These are phyloP conservation scores for Endotricha flammealis DNA, from an alignment of 2,888 invertebrate species.

Conservation along the genomic window DNA sequence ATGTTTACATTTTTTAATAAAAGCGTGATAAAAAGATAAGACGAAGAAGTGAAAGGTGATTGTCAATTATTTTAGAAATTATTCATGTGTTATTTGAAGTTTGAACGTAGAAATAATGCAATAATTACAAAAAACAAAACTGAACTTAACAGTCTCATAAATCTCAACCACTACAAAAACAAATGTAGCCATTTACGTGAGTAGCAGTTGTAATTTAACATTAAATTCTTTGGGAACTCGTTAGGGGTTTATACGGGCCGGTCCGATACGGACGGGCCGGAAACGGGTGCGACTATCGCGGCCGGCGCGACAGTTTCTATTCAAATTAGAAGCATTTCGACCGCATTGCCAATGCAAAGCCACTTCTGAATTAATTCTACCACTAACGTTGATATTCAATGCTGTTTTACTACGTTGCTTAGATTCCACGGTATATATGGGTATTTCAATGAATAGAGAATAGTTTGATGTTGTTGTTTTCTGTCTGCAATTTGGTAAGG, in stretches of 20 bases:
- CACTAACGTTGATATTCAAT: constrained; percentile 22
- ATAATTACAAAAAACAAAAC: too few relatives aligned
- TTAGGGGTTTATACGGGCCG: constrained; percentile 43
- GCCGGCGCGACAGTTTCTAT: constrained; percentile 59
- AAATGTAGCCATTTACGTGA: constrained; percentile 39
- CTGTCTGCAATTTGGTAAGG: constrained; percentile 15
- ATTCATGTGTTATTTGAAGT: too few relatives aligned
- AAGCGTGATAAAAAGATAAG: too few relatives aligned
- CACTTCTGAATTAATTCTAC: constrained; percentile 13
- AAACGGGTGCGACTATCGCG: constrained; percentile 50
- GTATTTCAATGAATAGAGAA: constrained; percentile 18
- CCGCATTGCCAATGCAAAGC: constrained; percentile 25
- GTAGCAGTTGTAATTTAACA: constrained; percentile 45
- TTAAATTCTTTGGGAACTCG: constrained; percentile 50
- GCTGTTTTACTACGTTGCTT: constrained; percentile 17
- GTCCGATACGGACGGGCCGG: constrained; percentile 49
- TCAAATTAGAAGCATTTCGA: constrained; percentile 51
- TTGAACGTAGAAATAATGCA: too few relatives aligned
- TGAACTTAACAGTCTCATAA: constrained; percentile 13
- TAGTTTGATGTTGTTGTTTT: constrained; percentile 8
- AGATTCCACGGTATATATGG: neutral
- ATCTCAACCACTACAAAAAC: constrained; percentile 18
- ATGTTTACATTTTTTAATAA: too few relatives aligned
- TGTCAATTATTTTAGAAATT: too few relatives aligned
- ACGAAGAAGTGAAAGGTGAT: too few relatives aligned